A percentile compares a stretch with the other conserved stretches of the same genome.
phyloP scores from a whole-genome alignment of 2,797 vertebrate species.

The Carapus acus region DNA sequence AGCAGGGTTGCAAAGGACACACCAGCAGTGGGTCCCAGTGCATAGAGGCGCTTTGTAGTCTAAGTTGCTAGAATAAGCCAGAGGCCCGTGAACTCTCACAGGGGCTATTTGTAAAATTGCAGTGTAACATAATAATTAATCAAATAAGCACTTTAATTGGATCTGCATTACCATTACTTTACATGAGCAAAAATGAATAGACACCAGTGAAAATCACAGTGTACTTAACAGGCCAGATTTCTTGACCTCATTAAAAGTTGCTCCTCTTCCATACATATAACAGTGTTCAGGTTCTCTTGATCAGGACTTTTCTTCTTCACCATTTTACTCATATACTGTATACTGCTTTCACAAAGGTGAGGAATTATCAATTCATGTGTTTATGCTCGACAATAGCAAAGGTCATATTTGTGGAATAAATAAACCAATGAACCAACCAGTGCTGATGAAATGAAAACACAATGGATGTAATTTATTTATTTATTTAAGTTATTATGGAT shows the following conservation, averaged over 20 bases:
- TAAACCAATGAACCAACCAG: constrained; percentile 71
- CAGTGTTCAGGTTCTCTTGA: constrained; percentile 53
- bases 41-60: constrained; percentile 69
- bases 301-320: constrained; percentile 66
- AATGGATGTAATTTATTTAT: constrained; percentile 77
- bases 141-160: constrained; percentile 71
- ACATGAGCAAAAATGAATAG: constrained; percentile 73
- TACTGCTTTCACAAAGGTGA: constrained; percentile 47
- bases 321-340: constrained; percentile 57
- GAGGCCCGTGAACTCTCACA: constrained; percentile 65
- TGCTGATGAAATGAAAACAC: constrained; percentile 70
- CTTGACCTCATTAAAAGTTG: constrained; percentile 37
- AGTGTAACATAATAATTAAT: constrained; percentile 68
- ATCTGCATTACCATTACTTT: constrained; percentile 71
- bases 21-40: constrained; percentile 69
- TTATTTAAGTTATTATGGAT: constrained; percentile 74
- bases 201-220: constrained; percentile 63
- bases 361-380: constrained; percentile 70
- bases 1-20: constrained; percentile 52
- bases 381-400: constrained; percentile 64
- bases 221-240: constrained; percentile 43
- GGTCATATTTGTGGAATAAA: constrained; percentile 63
- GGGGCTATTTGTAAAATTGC: constrained; percentile 67
- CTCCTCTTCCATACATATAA: constrained; percentile 42
- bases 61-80: constrained; percentile 66